Conservation (phyloP, 2,113 vertebrate genomes). For the Antigone vipio region DNA sequence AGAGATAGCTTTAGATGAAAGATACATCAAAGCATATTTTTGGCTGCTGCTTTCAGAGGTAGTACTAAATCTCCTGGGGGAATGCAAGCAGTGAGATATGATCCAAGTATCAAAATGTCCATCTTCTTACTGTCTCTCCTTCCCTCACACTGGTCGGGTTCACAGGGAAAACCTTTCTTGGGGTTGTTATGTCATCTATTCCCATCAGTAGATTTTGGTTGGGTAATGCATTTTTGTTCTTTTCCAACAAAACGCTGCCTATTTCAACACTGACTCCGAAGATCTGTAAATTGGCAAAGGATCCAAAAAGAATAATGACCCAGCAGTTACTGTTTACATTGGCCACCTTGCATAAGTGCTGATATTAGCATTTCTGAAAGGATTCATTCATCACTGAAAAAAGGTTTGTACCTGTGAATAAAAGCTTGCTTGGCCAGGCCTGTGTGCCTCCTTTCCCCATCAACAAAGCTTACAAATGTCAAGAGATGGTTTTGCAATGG, state of each 20-base stretch:
- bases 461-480: background rate
- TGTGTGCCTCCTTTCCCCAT: constrained; percentile 11
- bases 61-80: background rate
- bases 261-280: background rate
- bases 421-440: background rate
- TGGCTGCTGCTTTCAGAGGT: constrained; percentile 22
- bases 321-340: constrained; percentile 7
- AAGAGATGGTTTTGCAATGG: constrained; percentile 3
- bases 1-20: constrained; percentile 25
- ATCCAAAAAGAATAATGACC: constrained; percentile 23
- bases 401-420: constrained; percentile 44
- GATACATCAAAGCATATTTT: constrained; percentile 34
- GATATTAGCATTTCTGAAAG: constrained; percentile 49
- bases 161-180: background rate
- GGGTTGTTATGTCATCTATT: background rate
- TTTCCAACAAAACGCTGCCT: background rate
- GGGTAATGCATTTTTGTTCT: background rate
- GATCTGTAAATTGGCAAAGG: constrained; percentile 35
- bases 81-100: constrained; percentile 6
- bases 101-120: background rate
- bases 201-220: background rate
- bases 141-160: background rate
- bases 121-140: background rate
- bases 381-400: constrained; percentile 45
- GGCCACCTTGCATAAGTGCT: background rate